Conservation (phyloP, 92 coral and sea anemone species). For the Muricea muricata region DNA sequence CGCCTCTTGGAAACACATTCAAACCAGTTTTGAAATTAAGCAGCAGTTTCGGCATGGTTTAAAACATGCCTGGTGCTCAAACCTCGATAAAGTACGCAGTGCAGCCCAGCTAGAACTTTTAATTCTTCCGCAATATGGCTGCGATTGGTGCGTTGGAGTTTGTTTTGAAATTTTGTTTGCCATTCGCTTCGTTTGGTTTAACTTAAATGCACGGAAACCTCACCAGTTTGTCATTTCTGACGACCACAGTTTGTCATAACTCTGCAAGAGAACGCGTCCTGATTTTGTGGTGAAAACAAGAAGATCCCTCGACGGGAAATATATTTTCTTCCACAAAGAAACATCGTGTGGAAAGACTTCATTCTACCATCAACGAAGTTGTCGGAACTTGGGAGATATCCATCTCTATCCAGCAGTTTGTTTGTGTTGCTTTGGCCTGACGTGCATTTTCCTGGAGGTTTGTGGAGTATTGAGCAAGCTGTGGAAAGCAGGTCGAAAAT, state of each 20-base stretch:
- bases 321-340: no score
- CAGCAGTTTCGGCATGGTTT: background rate
- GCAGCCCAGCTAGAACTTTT: background rate
- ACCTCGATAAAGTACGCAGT: background rate
- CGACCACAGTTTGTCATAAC: background rate
- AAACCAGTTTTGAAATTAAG: background rate
- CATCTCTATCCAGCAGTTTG: background rate
- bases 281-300: no score
- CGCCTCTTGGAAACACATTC: background rate
- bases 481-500: background rate
- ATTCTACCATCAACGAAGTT: no score
- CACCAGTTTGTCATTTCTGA: background rate
- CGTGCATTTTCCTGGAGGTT: no score
- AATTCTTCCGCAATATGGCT: background rate
- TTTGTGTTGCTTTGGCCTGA: background rate
- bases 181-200: background rate
- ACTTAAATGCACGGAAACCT: background rate
- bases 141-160: slow-evolving; percentile 15
- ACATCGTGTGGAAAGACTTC: no score
- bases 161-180: slow-evolving; percentile 1
- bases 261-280: background rate
- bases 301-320: no score
- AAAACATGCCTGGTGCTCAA: background rate
- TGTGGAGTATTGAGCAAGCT: background rate
- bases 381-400: no score